Conservation (phyloP, 2,113 vertebrate species). For the Gymnogyps californianus region DNA sequence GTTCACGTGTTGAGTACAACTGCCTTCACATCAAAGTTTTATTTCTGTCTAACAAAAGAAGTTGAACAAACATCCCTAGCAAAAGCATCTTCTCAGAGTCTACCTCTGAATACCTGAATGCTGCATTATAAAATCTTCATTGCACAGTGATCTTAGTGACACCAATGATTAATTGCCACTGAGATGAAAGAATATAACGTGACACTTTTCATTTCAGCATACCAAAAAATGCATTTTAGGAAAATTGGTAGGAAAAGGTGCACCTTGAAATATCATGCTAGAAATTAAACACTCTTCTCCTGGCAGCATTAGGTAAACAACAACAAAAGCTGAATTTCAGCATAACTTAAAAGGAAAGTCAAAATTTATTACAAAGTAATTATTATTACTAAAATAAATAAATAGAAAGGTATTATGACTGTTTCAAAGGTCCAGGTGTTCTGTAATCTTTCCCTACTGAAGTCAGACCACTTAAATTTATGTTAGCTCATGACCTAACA, state of each 20-base stretch:
- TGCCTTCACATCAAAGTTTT: not conserved
- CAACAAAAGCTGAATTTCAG: not conserved
- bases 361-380: constrained; percentile 19
- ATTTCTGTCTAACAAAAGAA: not conserved
- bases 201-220: not conserved
- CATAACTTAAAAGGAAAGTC: not conserved
- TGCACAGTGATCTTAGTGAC: not conserved
- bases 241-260: not conserved
- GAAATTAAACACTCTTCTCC: not conserved
- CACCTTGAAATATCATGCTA: not conserved
- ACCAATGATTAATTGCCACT: not conserved
- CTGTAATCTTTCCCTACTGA: not conserved
- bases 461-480: not conserved
- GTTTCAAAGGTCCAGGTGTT: not conserved
- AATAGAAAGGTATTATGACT: not conserved
- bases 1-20: not conserved
- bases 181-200: not conserved
- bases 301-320: not conserved
- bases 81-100: not conserved
- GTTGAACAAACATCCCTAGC: not conserved
- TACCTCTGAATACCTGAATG: not conserved
- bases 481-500: not conserved
- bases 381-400: not conserved
- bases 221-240: not conserved
- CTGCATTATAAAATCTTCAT: not conserved